These are phyloP conservation scores for Agrotis puta DNA, from an alignment of 2,888 invertebrate genomes.

Conservation along the genomic window DNA sequence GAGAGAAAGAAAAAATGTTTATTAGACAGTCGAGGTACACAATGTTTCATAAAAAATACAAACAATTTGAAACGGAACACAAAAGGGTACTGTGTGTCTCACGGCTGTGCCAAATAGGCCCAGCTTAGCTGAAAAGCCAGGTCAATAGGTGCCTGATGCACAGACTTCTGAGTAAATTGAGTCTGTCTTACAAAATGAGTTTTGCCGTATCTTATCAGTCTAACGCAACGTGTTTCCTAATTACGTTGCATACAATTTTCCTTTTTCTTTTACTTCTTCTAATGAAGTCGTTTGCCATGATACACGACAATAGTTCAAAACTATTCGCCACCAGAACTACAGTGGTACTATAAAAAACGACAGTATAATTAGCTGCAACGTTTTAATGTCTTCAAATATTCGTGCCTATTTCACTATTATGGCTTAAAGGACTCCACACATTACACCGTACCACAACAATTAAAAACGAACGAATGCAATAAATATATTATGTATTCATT, in stretches of 20 bases:
- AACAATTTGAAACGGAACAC: too few species aligned
- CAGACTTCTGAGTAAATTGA: not conserved
- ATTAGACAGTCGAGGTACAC: too few species aligned
- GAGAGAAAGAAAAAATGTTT: too few species aligned
- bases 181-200: not conserved
- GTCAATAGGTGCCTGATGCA: too few species aligned
- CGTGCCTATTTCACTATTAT: conserved; percentile 48
- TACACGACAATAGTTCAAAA: conserved; percentile 36
- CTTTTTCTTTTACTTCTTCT: not conserved
- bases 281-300: conserved; percentile 19
- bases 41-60: too few species aligned
- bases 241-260: not conserved
- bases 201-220: not conserved
- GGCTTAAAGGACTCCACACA: not conserved
- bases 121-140: too few species aligned
- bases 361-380: conserved; percentile 34
- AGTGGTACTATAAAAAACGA: conserved; percentile 45
- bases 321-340: conserved; percentile 32
- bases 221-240: not conserved
- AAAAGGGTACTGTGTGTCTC: too few species aligned
- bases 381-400: conserved; percentile 55
- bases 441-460: not conserved
- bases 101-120: too few species aligned
- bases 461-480: too few species aligned
- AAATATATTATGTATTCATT: too few species aligned